Evolutionary conservation across 2,888 invertebrate genomes (phyloP).

Genomic region (Acleris laterana): DNA sequence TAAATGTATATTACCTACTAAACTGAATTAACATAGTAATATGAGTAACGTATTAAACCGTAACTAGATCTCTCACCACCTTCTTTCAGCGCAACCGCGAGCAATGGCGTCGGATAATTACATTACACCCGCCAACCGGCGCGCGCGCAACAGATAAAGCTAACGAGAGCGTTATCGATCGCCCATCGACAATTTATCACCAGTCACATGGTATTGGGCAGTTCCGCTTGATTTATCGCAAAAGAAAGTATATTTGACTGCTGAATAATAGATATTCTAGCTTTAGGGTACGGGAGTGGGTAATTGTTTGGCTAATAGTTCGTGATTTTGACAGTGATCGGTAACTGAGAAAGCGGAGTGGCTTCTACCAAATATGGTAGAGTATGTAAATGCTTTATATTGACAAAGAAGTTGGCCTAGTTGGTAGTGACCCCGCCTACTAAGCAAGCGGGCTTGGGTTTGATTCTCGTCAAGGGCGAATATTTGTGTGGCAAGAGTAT

Average conservation of each 20-base stretch:
- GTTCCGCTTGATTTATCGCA: slow-evolving; percentile 30
- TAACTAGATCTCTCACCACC: neutral
- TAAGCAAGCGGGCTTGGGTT: too few species aligned
- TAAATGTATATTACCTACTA: neutral
- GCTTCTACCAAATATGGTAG: too few species aligned
- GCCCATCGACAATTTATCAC: slow-evolving; percentile 43
- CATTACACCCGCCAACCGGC: slow-evolving; percentile 37
- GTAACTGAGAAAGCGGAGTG: too few species aligned
- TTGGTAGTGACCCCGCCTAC: too few species aligned
- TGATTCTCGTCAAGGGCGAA: too few species aligned
- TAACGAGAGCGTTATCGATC: slow-evolving; percentile 65
- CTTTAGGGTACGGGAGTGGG: slow-evolving; percentile 8
- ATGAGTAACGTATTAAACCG: neutral
- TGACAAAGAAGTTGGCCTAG: too few species aligned
- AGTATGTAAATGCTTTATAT: too few species aligned
- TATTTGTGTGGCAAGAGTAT: too few species aligned
- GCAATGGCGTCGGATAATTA: slow-evolving; percentile 18
- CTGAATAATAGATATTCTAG: neutral
- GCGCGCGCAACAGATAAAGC: slow-evolving; percentile 59
- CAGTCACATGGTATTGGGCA: slow-evolving; percentile 34
- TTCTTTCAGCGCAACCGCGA: slow-evolving; percentile 1
- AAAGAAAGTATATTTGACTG: slow-evolving; percentile 26
- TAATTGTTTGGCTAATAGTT: slow-evolving; percentile 24
- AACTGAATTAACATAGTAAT: neutral
- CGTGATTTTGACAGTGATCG: too few species aligned